Conservation (phyloP, 2,888 invertebrate species). For the Mechanitis messenoides region DNA sequence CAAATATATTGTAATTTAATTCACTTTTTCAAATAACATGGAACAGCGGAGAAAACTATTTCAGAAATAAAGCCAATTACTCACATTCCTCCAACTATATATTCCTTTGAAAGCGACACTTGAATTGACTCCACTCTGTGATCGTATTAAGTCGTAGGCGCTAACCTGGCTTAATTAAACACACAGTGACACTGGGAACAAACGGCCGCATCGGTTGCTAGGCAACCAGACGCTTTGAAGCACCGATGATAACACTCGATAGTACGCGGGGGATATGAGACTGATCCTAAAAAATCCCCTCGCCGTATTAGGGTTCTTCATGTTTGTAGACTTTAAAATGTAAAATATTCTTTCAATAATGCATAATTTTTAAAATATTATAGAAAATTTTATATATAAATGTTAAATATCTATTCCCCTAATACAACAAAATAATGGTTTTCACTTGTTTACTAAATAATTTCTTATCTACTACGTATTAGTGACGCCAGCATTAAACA, state of each 20-base stretch:
- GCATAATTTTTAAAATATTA: too few species aligned
- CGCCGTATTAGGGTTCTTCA: slow-evolving; percentile 15
- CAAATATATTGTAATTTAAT: not conserved
- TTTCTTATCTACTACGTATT: too few species aligned
- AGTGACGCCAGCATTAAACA: too few species aligned
- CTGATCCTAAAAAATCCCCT: slow-evolving; percentile 29
- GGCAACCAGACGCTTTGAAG: slow-evolving; percentile 48
- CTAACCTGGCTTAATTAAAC: slow-evolving; percentile 45
- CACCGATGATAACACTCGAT: slow-evolving; percentile 33
- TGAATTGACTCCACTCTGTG: slow-evolving; percentile 11
- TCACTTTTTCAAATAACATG: not conserved
- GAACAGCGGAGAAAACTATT: not conserved
- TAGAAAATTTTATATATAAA: too few species aligned
- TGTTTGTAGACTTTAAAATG: not conserved
- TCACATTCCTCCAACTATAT: not conserved
- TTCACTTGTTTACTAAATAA: too few species aligned
- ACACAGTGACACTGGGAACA: slow-evolving; percentile 41
- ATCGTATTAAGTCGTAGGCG: slow-evolving; percentile 32
- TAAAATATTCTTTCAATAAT: too few species aligned
- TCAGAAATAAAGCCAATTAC: not conserved
- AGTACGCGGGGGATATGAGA: slow-evolving; percentile 30
- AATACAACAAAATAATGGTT: too few species aligned
- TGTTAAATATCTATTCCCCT: too few species aligned
- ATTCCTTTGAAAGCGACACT: slow-evolving; percentile 10
- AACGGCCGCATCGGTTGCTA: slow-evolving; percentile 36